Base-by-base conservation (phyloP, 2,113 vertebrate species). In the Ptilorrhoa leucosticta region DNA sequence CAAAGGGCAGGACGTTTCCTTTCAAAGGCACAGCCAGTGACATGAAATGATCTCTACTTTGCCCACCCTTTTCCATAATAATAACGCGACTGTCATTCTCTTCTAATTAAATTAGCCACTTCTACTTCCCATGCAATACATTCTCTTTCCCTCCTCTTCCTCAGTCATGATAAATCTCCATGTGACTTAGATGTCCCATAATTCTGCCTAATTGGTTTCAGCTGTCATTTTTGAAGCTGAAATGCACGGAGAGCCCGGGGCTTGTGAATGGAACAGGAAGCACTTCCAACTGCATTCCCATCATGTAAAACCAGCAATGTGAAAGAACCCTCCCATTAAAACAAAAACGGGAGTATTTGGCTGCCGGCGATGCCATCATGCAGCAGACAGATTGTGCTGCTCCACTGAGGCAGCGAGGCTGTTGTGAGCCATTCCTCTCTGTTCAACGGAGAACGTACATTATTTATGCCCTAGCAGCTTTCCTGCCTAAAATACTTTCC, bases 141-240 rank as follows among this genome's bases (percentile, higher is more conserved):
- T 73, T 93, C 30, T 64, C 47, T 42, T 75, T 75, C 40, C 61
- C 48, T 94, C 70, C 71, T 96, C 81, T 90, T 94, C 83, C 91
- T 94, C 37, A 11, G 79, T 77, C 94, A 93, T 90, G 97, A 97
- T 95, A 94, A 97, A 96, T 77, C 95, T 97, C 65, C 88, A 94
- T 54, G 85, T 94, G 95, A 95, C 93, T 96, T 84, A 53, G 94
- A 63, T 79, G n/a, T 92, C 80, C 93, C 86, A 95, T 96, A 97
- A 96, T 95, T 98, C 95, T 97, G 87, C 84, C 91, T 98, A 98
- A 98, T 97, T 97, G 96, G 95, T 97, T 98, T 96, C 96, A 98
- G 96, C 95, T 98, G 96, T 98, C 97, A 98, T 96, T 97, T 98
- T 66, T 96, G 90, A 97, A 95, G 89, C 89, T 68, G 95, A 96